These are phyloP conservation scores for Eupithecia centaureata DNA, from an alignment of 2,888 invertebrate species.

Conservation along the genomic window DNA sequence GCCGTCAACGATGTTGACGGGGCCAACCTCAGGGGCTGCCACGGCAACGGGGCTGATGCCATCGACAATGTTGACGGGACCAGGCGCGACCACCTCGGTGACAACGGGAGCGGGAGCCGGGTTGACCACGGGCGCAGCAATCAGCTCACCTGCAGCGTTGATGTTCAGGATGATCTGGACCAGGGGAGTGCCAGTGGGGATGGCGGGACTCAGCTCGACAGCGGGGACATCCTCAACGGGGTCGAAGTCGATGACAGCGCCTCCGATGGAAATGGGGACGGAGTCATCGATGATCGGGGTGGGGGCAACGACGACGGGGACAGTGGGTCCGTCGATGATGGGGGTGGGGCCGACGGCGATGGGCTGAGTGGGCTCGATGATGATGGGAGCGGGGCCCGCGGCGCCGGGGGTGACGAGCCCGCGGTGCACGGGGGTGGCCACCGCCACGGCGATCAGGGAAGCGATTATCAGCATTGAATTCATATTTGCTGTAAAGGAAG, in stretches of 20 bases:
- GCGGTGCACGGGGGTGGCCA: slow-evolving; percentile 49
- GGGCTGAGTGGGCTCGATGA: slow-evolving; percentile 30
- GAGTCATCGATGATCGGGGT: slow-evolving; percentile 26
- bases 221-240: slow-evolving; percentile 35
- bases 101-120: slow-evolving; percentile 17
- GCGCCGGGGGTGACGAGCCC: slow-evolving; percentile 39
- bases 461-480: slow-evolving; percentile 54
- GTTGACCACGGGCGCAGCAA: slow-evolving; percentile 34
- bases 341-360: slow-evolving; percentile 36
- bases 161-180: slow-evolving; percentile 59
- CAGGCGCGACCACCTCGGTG: slow-evolving; percentile 18
- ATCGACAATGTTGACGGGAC: slow-evolving; percentile 35
- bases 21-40: slow-evolving; percentile 24
- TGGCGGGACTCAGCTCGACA: slow-evolving; percentile 5
- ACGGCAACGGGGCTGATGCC: slow-evolving; percentile 31
- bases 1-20: slow-evolving; percentile 26
- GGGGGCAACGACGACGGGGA: slow-evolving; percentile 40
- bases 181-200: slow-evolving; percentile 41
- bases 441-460: slow-evolving; percentile 51
- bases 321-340: background rate
- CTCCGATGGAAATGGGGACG: slow-evolving; percentile 38
- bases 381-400: slow-evolving; percentile 35
- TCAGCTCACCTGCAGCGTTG: slow-evolving; percentile 34
- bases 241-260: slow-evolving; percentile 37
- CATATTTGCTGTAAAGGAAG: slow-evolving; percentile 48